Conservation (phyloP, 2,113 vertebrate species). For the Nettapus auritus region DNA sequence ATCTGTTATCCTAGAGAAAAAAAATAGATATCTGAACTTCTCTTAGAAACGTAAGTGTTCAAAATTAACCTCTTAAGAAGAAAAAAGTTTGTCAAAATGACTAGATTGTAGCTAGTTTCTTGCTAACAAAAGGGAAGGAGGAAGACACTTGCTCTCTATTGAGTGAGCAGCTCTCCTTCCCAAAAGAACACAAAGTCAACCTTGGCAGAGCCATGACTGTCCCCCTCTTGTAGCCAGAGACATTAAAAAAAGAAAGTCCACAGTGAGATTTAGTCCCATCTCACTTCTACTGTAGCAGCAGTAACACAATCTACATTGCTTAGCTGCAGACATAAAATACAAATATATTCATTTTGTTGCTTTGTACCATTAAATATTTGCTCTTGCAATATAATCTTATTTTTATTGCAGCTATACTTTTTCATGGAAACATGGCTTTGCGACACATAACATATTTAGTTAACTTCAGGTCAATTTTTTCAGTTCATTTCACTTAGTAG, state of each 20-base stretch:
- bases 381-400: neutral
- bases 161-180: neutral
- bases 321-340: accelerated
- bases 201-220: accelerated
- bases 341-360: neutral
- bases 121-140: neutral
- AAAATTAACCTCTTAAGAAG: neutral
- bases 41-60: neutral
- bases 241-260: accelerated
- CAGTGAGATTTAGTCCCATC: too few species aligned
- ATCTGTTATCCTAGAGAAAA: neutral
- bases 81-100: neutral
- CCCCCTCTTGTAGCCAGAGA: accelerated
- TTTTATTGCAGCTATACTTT: neutral
- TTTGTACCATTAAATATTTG: neutral
- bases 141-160: neutral
- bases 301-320: accelerated
- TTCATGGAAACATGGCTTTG: neutral
- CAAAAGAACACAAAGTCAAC: neutral
- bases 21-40: neutral
- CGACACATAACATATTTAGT: neutral
- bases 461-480: neutral
- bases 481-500: neutral
- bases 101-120: neutral
- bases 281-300: neutral